A percentile compares a stretch with the other conserved stretches of the same genome.
These are phyloP conservation scores for Orchesellides sinensis DNA, from an alignment of 2,888 invertebrate genomes.

Conservation along the genomic window DNA sequence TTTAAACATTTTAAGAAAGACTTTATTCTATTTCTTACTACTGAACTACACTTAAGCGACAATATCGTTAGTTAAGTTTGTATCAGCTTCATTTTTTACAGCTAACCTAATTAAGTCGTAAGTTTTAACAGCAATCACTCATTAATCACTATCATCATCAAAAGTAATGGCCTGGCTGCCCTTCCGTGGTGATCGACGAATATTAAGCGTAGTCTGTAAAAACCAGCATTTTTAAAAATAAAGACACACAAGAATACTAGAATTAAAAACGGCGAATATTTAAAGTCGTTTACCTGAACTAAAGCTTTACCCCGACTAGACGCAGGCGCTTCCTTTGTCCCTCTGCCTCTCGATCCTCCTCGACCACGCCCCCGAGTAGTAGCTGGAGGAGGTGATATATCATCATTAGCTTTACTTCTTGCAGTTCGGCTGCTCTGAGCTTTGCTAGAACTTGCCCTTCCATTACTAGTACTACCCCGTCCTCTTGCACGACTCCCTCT, in stretches of 20 bases:
- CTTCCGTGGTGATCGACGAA: slow-evolving; percentile 30
- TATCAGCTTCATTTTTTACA: no score
- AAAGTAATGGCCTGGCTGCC: slow-evolving; percentile 17
- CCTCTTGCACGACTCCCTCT: slow-evolving; percentile 68
- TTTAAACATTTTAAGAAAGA: no score
- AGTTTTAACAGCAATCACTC: neutral
- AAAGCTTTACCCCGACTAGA: neutral
- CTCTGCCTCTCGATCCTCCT: slow-evolving; percentile 69
- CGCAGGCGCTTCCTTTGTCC: slow-evolving; percentile 32
- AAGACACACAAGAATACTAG: neutral
- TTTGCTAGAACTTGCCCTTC: neutral
- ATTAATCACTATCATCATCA: slow-evolving; percentile 52
- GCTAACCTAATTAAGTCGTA: neutral
- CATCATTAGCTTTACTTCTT: neutral
- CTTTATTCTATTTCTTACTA: no score
- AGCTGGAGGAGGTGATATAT: slow-evolving; percentile 17
- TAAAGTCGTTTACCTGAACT: neutral
- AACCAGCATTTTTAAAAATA: neutral
- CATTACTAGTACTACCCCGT: slow-evolving; percentile 38
- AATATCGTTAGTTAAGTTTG: no score
- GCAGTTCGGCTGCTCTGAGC: neutral
- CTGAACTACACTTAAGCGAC: no score
- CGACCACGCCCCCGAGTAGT: slow-evolving; percentile 49
- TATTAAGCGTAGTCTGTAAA: slow-evolving; percentile 14
- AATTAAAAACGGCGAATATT: neutral